Conservation (phyloP, 2,888 invertebrate genomes). For the Polia nebulosa region DNA sequence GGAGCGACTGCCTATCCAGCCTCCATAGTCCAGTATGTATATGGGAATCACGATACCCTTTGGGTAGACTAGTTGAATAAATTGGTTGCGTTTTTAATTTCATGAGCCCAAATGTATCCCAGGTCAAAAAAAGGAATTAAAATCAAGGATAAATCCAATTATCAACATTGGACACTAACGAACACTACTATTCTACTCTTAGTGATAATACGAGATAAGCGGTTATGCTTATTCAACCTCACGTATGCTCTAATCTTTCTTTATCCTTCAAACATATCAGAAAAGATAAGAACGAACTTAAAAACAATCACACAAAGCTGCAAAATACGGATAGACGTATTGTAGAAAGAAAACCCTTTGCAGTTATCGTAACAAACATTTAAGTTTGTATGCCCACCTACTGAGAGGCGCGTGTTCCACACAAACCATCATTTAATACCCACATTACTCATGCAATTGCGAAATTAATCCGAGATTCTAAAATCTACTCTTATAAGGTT, state of each 20-base stretch:
- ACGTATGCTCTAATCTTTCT: constrained; percentile 44
- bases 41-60: neutral
- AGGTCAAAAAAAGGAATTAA: neutral
- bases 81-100: neutral
- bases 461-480: neutral
- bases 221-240: constrained; percentile 31
- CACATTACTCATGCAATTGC: neutral
- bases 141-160: constrained; percentile 5
- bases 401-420: constrained; percentile 59
- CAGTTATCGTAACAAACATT: constrained; percentile 39
- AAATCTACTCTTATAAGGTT: neutral
- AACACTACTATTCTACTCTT: neutral
- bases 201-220: constrained; percentile 33
- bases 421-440: constrained; percentile 17
- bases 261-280: constrained; percentile 49
- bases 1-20: neutral
- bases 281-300: constrained; percentile 40
- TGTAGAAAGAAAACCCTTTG: constrained; percentile 31
- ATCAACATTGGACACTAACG: neutral
- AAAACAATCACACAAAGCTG: constrained; percentile 27
- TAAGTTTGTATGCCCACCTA: constrained; percentile 47
- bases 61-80: neutral
- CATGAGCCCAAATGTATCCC: too few relatives aligned
- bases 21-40: neutral
- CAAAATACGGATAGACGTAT: neutral